These are phyloP conservation scores for Octodon degus DNA, from an alignment of 2,113 vertebrate genomes.

Conservation along the genomic window DNA sequence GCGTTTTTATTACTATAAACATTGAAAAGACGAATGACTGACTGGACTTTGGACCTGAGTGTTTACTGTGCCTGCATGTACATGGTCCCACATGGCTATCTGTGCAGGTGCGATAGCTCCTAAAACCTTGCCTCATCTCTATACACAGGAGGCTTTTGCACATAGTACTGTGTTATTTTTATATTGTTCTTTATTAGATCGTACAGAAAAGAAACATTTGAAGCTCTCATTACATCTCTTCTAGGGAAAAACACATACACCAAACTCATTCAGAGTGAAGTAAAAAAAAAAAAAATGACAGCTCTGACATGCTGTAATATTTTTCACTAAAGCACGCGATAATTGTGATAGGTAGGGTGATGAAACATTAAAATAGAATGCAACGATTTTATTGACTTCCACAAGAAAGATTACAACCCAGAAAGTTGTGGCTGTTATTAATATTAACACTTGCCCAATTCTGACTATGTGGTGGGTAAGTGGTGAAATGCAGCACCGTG, in stretches of 20 bases:
- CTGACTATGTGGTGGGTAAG: constrained; percentile 69
- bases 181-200: background rate
- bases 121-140: background rate
- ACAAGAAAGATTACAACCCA: constrained; percentile 67
- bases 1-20: background rate
- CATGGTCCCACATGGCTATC: background rate
- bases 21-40: background rate
- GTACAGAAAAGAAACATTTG: background rate
- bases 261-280: constrained; percentile 40
- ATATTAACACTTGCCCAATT: constrained; percentile 43
- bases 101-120: background rate
- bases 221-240: background rate
- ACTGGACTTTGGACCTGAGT: constrained; percentile 6
- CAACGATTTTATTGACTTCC: constrained; percentile 63
- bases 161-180: background rate
- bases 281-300: constrained; percentile 62
- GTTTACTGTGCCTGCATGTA: background rate
- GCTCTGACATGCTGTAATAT: background rate
- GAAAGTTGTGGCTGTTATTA: constrained; percentile 66
- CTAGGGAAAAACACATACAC: background rate
- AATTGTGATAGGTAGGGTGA: constrained; percentile 53
- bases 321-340: constrained; percentile 69
- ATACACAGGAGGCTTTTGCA: background rate
- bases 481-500: constrained; percentile 72
- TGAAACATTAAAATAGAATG: constrained; percentile 70